These are phyloP conservation scores for Horisme vitalbata DNA, from an alignment of 2,888 invertebrate genomes.

Conservation along the genomic window DNA sequence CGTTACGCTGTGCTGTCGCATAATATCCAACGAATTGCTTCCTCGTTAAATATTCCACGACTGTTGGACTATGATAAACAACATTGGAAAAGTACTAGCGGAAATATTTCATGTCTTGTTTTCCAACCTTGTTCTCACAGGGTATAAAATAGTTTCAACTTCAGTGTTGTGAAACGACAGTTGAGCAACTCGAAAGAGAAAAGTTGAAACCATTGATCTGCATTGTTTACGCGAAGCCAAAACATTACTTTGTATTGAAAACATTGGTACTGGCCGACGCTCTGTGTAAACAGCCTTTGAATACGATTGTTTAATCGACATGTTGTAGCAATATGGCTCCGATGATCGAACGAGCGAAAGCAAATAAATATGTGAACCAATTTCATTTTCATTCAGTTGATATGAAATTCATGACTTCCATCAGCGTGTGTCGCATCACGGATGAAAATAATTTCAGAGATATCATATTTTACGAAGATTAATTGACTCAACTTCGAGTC, in stretches of 20 bases:
- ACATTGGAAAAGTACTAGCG: constrained; percentile 47
- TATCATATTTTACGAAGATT: constrained; percentile 8
- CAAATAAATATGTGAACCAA: constrained; percentile 19
- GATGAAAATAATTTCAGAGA: constrained; percentile 8
- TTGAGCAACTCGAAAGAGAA: constrained; percentile 21
- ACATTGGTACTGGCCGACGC: constrained; percentile 28
- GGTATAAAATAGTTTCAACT: constrained; percentile 61
- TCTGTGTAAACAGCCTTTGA: constrained; percentile 13
- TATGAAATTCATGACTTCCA: constrained; percentile 11
- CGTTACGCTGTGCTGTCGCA: constrained; percentile 63
- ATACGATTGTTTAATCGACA: constrained; percentile 19
- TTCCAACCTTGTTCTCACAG: constrained; percentile 50
- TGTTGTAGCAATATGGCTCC: constrained; percentile 27
- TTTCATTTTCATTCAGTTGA: constrained; percentile 7
- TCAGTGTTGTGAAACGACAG: constrained; percentile 25
- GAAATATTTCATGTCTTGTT: constrained; percentile 28
- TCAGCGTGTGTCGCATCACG: background rate
- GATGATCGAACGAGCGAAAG: constrained; percentile 23
- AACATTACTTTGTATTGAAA: constrained; percentile 29
- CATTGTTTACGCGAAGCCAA: constrained; percentile 37
- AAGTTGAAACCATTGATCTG: constrained; percentile 56
- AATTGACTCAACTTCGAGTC: constrained; percentile 1
- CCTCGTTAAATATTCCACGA: constrained; percentile 56
- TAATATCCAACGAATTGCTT: constrained; percentile 49
- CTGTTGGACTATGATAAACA: constrained; percentile 41